These are phyloP conservation scores for Gallinago media DNA, from an alignment of 2,113 vertebrate species.

Conservation along the genomic window DNA sequence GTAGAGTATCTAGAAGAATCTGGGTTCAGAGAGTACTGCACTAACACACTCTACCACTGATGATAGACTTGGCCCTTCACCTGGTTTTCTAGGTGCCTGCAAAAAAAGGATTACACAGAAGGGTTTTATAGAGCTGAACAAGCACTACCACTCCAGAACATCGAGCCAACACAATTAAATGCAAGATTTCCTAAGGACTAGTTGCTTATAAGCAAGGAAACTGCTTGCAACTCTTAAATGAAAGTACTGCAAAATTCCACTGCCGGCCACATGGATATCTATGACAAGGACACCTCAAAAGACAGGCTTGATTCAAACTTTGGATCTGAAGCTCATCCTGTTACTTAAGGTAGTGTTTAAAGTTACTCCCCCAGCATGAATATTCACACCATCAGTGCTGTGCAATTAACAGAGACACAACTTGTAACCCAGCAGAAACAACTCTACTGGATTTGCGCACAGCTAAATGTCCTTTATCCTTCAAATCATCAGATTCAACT, in stretches of 20 bases:
- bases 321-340: not conserved
- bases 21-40: not conserved
- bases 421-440: not conserved
- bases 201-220: not conserved
- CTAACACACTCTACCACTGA: not conserved
- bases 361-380: not conserved
- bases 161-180: not conserved
- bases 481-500: not conserved
- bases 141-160: not conserved
- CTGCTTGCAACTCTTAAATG: not conserved
- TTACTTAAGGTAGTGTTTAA: not conserved
- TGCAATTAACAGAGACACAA: not conserved
- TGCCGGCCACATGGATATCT: not conserved
- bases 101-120: not conserved
- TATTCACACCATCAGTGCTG: not conserved
- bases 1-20: not conserved
- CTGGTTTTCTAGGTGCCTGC: not conserved
- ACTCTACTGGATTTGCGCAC: not conserved
- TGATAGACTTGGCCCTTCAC: not conserved
- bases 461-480: not conserved
- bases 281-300: not conserved
- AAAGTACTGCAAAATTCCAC: not conserved
- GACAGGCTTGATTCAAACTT: not conserved
- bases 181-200: not conserved
- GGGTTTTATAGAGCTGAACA: not conserved